phyloP scores from a whole-genome alignment of 2,797 vertebrate genomes.

The Galagoides demidoff region DNA sequence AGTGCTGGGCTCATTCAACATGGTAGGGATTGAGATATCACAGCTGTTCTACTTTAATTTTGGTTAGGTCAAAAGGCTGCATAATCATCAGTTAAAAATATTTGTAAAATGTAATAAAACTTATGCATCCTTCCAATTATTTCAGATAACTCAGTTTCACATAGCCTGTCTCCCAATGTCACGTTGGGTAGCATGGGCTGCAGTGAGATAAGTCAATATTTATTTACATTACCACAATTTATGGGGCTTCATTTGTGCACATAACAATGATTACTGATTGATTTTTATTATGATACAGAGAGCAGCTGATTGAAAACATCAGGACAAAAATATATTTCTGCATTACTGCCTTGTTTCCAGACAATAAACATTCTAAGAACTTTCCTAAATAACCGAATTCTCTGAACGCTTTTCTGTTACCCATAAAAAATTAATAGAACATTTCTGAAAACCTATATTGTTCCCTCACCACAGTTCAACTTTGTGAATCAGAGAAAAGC shows the following conservation, averaged over 20 bases:
- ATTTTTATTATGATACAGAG: slow-evolving; percentile 45
- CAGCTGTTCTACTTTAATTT: slow-evolving; percentile 68
- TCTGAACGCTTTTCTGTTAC: slow-evolving; percentile 31
- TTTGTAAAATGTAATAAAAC: slow-evolving; percentile 21
- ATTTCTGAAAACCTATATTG: neutral
- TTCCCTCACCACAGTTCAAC: neutral
- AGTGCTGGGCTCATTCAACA: slow-evolving; percentile 44
- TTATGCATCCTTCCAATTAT: neutral
- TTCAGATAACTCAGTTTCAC: neutral
- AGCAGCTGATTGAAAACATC: slow-evolving; percentile 53
- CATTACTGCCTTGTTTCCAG: slow-evolving; percentile 22
- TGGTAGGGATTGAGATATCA: slow-evolving; percentile 55
- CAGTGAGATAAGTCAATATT: slow-evolving; percentile 47
- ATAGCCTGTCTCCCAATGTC: neutral
- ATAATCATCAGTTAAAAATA: slow-evolving; percentile 42
- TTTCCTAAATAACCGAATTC: neutral
- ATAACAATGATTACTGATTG: slow-evolving; percentile 39
- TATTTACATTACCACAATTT: slow-evolving; percentile 1
- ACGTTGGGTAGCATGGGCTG: neutral
- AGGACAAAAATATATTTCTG: neutral
- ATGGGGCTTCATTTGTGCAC: slow-evolving; percentile 19
- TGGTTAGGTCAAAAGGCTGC: slow-evolving; percentile 52
- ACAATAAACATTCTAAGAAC: neutral
- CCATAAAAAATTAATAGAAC: neutral
- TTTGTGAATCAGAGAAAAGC: slow-evolving; percentile 23